phyloP scores from a whole-genome alignment of 2,888 invertebrate species.

The Eupithecia centaureata region DNA sequence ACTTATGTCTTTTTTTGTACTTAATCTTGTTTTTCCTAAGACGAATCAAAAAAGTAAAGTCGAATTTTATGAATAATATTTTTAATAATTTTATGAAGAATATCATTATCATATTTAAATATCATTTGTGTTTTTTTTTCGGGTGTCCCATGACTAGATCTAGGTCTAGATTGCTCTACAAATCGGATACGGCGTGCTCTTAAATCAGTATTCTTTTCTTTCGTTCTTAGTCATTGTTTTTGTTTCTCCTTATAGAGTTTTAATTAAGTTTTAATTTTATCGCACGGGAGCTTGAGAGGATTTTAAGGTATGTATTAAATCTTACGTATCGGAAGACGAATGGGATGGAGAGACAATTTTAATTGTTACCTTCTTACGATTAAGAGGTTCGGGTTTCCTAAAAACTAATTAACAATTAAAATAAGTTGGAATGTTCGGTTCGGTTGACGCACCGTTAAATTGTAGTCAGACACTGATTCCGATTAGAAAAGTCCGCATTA shows the following conservation, averaged over 20 bases:
- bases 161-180: too few species aligned
- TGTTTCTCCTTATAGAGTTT: conserved; percentile 68
- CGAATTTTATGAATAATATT: too few species aligned
- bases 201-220: too few species aligned
- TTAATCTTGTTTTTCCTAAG: too few species aligned
- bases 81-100: too few species aligned
- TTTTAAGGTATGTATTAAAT: conserved; percentile 57
- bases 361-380: conserved; percentile 44
- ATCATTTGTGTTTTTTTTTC: too few species aligned
- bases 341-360: conserved; percentile 54
- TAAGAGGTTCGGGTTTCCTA: conserved; percentile 6
- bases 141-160: too few species aligned
- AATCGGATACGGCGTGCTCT: too few species aligned
- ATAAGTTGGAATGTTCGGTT: conserved; percentile 6
- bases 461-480: background rate
- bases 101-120: too few species aligned
- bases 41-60: too few species aligned
- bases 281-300: conserved; percentile 68
- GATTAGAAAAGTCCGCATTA: background rate
- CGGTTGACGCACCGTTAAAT: conserved; percentile 8
- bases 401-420: conserved; percentile 14
- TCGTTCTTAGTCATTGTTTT: conserved; percentile 45
- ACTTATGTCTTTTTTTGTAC: conserved; percentile 36
- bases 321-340: conserved; percentile 55
- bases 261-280: conserved; percentile 83